These are phyloP conservation scores for Phalacrocorax brasilianus DNA, from an alignment of 2,113 vertebrate species.

Conservation along the genomic window DNA sequence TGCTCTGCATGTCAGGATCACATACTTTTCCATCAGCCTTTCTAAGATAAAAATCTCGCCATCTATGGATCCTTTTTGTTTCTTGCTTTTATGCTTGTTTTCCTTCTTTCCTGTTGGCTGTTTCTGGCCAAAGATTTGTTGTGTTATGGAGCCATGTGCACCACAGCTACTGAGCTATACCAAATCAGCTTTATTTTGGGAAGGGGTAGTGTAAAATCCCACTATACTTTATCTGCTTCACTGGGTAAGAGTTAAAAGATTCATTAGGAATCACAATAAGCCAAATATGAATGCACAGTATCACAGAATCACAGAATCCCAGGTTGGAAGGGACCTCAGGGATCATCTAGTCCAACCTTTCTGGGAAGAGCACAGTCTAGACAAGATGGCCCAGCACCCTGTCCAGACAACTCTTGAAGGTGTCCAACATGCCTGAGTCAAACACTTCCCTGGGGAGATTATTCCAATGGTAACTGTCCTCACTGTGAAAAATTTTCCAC, in stretches of 20 bases:
- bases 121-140: not conserved
- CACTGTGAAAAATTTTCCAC: too few relatives aligned
- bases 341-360: too few relatives aligned
- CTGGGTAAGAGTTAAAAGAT: not conserved
- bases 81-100: not conserved
- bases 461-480: too few relatives aligned
- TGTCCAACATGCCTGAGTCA: too few relatives aligned
- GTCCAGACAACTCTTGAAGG: too few relatives aligned
- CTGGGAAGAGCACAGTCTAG: too few relatives aligned
- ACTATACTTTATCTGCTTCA: not conserved
- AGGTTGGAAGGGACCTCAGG: too few relatives aligned
- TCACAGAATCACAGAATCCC: too few relatives aligned
- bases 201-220: not conserved
- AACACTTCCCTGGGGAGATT: too few relatives aligned
- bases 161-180: not conserved
- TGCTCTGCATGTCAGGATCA: not conserved
- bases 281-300: not conserved
- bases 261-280: not conserved
- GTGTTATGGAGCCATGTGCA: not conserved
- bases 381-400: too few relatives aligned
- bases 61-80: not conserved
- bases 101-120: not conserved
- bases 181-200: not conserved
- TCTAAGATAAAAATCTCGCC: not conserved
- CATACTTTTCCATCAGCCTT: not conserved